Percentiles rank a stretch among this genome's conserved stretches.
These are phyloP conservation scores for Ladona fulva DNA, from an alignment of 1,140 invertebrate species.

Conservation along the genomic window DNA sequence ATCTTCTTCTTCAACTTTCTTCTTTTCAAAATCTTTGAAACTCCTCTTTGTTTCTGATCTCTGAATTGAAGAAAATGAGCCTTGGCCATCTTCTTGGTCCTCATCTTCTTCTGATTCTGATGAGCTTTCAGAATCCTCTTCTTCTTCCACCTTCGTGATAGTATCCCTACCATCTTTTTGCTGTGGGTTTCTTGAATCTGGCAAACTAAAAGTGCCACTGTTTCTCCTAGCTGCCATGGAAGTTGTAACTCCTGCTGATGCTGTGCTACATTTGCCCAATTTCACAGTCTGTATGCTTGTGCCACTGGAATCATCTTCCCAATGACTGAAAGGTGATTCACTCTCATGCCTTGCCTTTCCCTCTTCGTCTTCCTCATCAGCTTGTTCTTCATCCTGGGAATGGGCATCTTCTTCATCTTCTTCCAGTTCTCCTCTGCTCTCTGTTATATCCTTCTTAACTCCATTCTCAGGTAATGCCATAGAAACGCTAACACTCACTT, in stretches of 20 bases:
- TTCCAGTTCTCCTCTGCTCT: conserved; percentile 9
- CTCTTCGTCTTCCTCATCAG: conserved; percentile 21
- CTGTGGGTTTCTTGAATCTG: neutral
- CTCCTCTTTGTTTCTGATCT: no score
- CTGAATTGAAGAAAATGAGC: no score
- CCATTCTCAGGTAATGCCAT: neutral
- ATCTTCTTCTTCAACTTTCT: no score
- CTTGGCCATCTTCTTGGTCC: conserved; percentile 20
- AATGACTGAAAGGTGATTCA: conserved; percentile 18
- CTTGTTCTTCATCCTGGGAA: neutral
- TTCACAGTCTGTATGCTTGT: conserved; percentile 29
- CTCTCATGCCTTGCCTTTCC: conserved; percentile 28
- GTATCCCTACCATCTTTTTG: conserved; percentile 18
- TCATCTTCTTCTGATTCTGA: conserved; percentile 15
- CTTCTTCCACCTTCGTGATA: conserved; percentile 20
- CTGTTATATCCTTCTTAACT: neutral
- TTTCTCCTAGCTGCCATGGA: neutral
- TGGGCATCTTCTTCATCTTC: conserved; percentile 16
- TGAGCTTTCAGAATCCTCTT: conserved; percentile 19
- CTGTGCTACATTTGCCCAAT: conserved; percentile 13
- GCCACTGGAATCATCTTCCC: conserved; percentile 29
- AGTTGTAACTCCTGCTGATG: neutral
- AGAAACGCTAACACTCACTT: neutral
- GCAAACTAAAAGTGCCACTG: neutral
- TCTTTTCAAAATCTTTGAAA: no score